phyloP scores from a whole-genome alignment of 2,888 invertebrate genomes.

The Cerastoderma edule region DNA sequence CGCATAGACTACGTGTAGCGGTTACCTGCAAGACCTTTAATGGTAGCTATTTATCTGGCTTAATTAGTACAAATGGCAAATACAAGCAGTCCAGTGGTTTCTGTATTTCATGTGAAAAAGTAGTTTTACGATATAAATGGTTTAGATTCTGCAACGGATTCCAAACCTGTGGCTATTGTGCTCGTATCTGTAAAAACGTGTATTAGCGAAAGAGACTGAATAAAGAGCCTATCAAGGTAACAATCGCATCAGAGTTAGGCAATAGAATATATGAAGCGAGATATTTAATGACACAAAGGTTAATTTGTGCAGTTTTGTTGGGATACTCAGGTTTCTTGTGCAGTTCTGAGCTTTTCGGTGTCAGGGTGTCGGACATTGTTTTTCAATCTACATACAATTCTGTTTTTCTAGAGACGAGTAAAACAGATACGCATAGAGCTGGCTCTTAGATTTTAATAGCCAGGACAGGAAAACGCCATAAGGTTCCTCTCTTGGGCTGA shows the following conservation, averaged over 20 bases:
- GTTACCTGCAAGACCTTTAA: constrained; percentile 4
- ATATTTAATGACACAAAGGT: constrained; percentile 25
- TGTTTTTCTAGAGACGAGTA: constrained; percentile 30
- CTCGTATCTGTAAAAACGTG: constrained; percentile 29
- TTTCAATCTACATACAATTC: constrained; percentile 16
- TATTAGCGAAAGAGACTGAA: constrained; percentile 16
- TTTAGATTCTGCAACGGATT: constrained; percentile 2
- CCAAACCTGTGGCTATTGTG: constrained; percentile 23
- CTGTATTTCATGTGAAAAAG: not conserved
- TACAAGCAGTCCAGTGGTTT: constrained; percentile 3
- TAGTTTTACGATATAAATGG: constrained; percentile 16
- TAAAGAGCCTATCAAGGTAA: constrained; percentile 20
- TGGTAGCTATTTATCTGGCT: constrained; percentile 8
- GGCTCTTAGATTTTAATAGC: constrained; percentile 30
- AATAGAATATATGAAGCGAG: constrained; percentile 11
- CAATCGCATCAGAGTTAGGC: not conserved
- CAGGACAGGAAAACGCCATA: constrained; percentile 12
- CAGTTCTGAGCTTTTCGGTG: constrained; percentile 31
- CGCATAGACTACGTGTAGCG: not conserved
- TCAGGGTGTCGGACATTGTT: constrained; percentile 19
- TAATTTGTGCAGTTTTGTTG: constrained; percentile 26
- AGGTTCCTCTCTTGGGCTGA: constrained; percentile 1
- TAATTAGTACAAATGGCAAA: constrained; percentile 1
- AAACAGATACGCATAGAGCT: constrained; percentile 43
- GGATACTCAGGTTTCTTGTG: constrained; percentile 37